A percentile compares a stretch with the other conserved stretches of the same genome.
Conservation (phyloP, 2,113 vertebrate genomes). For the Amia ocellicauda region DNA sequence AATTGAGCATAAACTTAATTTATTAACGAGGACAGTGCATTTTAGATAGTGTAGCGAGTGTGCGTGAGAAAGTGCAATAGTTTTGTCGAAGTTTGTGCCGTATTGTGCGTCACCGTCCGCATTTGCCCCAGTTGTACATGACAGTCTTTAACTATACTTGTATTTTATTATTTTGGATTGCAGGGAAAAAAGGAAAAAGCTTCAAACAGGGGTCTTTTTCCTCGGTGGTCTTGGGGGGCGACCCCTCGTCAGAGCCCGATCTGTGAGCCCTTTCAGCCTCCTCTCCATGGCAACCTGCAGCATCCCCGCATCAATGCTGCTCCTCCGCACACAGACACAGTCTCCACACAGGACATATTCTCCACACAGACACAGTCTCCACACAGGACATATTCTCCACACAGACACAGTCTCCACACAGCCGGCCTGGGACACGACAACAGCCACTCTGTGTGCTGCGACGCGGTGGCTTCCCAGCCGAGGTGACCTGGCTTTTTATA, state of each 20-base stretch:
- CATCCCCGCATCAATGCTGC: conserved; percentile 70
- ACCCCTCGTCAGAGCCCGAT: conserved; percentile 63
- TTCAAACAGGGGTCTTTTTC: conserved; percentile 35
- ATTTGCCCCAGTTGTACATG: too few species aligned
- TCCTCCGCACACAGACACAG: conserved; percentile 67
- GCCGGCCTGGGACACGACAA: conserved; percentile 62
- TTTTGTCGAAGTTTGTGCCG: too few species aligned
- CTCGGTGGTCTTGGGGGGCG: conserved; percentile 46
- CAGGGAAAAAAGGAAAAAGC: too few species aligned
- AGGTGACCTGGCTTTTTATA: conserved; percentile 66
- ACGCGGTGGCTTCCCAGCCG: conserved; percentile 30
- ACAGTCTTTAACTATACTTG: too few species aligned
- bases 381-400: conserved; percentile 61
- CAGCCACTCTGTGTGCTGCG: conserved; percentile 57
- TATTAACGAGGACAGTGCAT: too few species aligned
- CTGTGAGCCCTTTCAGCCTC: conserved; percentile 70
- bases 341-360: conserved; percentile 66
- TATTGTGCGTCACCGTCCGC: too few species aligned
- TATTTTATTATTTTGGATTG: too few species aligned
- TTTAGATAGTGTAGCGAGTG: too few species aligned
- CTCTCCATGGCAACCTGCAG: conserved; percentile 72
- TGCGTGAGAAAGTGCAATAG: too few species aligned
- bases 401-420: conserved; percentile 65
- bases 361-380: too few species aligned
- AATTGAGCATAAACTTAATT: too few species aligned